phyloP scores from a whole-genome alignment of 2,888 invertebrate species.

The Cheiracanthium punctorium region DNA sequence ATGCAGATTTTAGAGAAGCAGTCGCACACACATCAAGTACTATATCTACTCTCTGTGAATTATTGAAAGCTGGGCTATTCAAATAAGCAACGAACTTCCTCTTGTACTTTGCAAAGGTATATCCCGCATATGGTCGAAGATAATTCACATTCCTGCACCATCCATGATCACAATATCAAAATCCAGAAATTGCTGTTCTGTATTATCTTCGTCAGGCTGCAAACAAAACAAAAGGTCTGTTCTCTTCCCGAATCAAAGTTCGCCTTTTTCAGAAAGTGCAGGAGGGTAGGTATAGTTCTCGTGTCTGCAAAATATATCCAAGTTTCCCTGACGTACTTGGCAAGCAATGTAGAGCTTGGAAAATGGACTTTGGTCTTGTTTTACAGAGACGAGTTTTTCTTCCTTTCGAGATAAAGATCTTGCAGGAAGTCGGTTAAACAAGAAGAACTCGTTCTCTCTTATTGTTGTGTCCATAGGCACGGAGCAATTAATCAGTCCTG shows the following conservation, averaged over 20 bases:
- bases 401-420: neutral
- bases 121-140: neutral
- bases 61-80: neutral
- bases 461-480: neutral
- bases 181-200: neutral
- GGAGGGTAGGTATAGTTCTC: neutral
- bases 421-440: neutral
- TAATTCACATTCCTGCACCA: neutral
- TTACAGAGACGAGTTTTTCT: neutral
- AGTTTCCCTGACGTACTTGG: neutral
- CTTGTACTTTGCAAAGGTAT: neutral
- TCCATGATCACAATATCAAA: neutral
- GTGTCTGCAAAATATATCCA: no score
- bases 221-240: neutral
- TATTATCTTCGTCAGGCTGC: no score
- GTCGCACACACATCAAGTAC: no score
- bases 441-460: neutral
- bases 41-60: neutral
- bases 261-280: neutral
- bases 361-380: neutral
- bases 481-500: neutral
- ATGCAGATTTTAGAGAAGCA: no score
- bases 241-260: neutral
- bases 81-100: no score
- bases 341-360: no score